Conservation (phyloP, 2,113 vertebrate species). For the Oncorhynchus kisutch region DNA sequence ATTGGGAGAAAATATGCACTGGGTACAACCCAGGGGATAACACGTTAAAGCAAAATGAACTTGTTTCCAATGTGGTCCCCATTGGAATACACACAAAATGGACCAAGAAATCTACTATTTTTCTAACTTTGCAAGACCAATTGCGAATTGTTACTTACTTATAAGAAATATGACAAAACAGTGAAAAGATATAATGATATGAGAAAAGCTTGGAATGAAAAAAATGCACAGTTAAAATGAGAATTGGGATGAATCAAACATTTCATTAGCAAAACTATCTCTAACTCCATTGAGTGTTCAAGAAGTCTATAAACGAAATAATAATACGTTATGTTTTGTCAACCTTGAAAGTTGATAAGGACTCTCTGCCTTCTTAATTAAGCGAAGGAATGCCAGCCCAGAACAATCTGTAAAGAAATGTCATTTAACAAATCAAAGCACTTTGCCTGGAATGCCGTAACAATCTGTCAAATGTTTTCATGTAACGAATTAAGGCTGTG, state of each 20-base stretch:
- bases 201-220: neutral
- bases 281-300: neutral
- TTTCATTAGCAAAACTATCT: neutral
- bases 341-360: constrained; percentile 26
- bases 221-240: neutral
- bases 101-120: too few relatives aligned
- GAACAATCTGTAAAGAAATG: constrained; percentile 21
- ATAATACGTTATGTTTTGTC: constrained; percentile 9
- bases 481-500: constrained; percentile 15
- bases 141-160: too few relatives aligned
- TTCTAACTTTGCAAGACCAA: too few relatives aligned
- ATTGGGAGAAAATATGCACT: too few relatives aligned
- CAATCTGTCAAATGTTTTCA: constrained; percentile 27
- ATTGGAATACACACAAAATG: too few relatives aligned
- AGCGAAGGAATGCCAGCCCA: neutral
- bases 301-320: constrained; percentile 1
- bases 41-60: too few relatives aligned
- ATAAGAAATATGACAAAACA: too few relatives aligned
- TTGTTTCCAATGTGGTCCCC: too few relatives aligned
- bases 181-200: neutral
- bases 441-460: neutral
- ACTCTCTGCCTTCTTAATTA: constrained; percentile 14
- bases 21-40: too few relatives aligned
- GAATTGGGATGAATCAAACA: neutral
- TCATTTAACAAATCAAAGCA: constrained; percentile 27